A percentile compares a stretch with the other conserved stretches of the same genome.
Evolutionary conservation across 2,888 invertebrate species (phyloP).

Genomic region (Lottia gigantea): DNA sequence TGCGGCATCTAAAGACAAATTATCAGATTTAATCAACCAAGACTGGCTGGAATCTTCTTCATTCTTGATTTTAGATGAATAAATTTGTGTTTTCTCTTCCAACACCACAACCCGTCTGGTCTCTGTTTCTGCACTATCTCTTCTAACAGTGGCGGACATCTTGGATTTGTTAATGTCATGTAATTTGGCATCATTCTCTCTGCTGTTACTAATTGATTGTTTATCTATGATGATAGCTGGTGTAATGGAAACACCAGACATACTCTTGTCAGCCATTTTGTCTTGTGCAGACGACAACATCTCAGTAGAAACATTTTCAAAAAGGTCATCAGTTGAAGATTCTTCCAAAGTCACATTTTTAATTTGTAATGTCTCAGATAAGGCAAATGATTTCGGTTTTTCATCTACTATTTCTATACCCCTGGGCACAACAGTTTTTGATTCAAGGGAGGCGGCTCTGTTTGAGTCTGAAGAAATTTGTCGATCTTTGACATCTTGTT

Average conservation of each 20-base stretch:
- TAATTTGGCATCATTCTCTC: background rate
- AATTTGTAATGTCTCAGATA: background rate
- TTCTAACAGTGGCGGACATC: background rate
- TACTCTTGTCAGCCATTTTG: background rate
- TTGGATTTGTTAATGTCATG: background rate
- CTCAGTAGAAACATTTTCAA: no score
- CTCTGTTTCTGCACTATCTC: background rate
- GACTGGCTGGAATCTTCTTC: background rate
- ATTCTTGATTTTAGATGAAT: background rate
- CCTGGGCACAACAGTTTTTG: background rate
- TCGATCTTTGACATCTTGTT: no score
- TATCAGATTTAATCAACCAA: background rate
- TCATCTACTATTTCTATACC: background rate
- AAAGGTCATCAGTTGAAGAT: conserved; percentile 1
- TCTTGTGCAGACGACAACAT: no score
- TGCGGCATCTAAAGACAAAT: background rate
- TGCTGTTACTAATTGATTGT: background rate
- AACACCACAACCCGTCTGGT: background rate
- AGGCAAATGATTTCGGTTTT: background rate
- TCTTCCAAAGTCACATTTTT: background rate
- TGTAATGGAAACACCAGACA: background rate
- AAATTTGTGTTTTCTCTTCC: background rate
- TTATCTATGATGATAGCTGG: background rate
- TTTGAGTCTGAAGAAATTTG: no score
- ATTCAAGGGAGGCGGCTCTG: background rate